Evolutionary conservation across 2,888 invertebrate species (phyloP), one percentile per base, ranked within the genome.

Genomic region (Taphrorychus bicolor): DNA sequence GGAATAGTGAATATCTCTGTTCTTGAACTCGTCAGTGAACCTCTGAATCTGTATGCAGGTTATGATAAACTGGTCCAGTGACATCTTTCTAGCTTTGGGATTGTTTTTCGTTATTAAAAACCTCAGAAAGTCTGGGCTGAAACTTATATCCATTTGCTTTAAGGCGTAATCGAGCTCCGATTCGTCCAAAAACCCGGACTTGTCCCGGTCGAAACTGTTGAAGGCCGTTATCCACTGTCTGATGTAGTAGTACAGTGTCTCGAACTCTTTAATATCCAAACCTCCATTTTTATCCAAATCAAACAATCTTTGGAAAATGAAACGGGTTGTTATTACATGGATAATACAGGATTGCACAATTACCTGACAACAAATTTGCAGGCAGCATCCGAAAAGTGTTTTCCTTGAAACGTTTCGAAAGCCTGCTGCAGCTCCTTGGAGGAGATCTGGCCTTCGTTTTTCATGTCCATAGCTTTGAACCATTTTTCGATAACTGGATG

Each of bases 31-130:
- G 45, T 81, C 81, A 0, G 80, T 81, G 61, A 79, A 82, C 54
- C 75, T 76, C 66, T 82, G 81, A n/a, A 82, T 81, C 64, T 82
- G 81, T 11, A 82, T 80, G 62, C 81, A 82, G n/a, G 78, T 79
- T 2, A 82, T 76, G 5, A 82, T 77, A 71, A 78, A 81, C 66
- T 80, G 81, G 70, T 81, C 81, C 65, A 82, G 63, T 2, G 80
- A 76, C 48, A 82, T 79, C 59, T 71, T 77, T 52, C 73, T 78
- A 3, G 76, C 75, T 19, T 73, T 71, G 2, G 77, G 76, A 69
- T 79, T 76, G 42, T 71, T 74, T 51, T 77, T 76, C 3, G 73
- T 75, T 17, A 81, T 76, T 56, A 81, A 69, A 70, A 79, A 81
- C 52, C 72, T 70, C 5, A 80, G 73, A 66, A 81, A 80, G 1